A percentile compares a stretch with the other conserved stretches of the same genome.
Evolutionary conservation across 2,797 vertebrate genomes (phyloP).

Genomic region (Phoeniculus purpureus): DNA sequence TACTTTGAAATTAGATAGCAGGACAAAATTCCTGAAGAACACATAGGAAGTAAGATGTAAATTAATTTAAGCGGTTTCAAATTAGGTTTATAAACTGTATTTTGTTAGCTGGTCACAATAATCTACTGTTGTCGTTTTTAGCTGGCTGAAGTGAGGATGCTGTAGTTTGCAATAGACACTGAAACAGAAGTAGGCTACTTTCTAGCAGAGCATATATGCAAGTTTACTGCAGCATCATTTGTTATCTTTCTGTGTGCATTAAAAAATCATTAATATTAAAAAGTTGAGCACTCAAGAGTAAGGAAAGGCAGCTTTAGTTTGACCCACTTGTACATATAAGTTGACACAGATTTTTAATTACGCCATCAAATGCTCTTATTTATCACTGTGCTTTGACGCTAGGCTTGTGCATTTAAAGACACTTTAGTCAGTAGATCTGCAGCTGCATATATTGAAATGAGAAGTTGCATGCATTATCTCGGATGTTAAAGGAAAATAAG

Average conservation of each 20-base stretch:
- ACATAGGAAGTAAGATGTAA: background rate
- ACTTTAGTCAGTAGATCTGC: background rate
- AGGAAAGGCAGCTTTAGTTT: background rate
- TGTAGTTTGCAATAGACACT: background rate
- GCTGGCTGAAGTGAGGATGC: background rate
- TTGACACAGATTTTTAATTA: conserved; percentile 6
- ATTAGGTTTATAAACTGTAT: background rate
- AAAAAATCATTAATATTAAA: background rate
- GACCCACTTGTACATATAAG: background rate
- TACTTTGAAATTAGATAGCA: background rate
- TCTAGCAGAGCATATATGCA: background rate
- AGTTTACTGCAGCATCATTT: background rate
- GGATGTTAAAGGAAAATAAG: background rate
- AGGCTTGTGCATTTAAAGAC: background rate
- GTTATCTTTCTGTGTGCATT: background rate
- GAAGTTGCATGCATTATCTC: background rate
- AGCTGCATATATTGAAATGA: background rate
- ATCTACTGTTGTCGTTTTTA: background rate
- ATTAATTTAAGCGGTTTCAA: background rate
- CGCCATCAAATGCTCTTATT: background rate
- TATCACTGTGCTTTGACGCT: background rate
- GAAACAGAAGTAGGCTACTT: background rate
- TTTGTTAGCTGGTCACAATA: background rate
- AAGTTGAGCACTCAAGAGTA: background rate
- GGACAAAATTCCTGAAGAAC: background rate